phyloP scores from a whole-genome alignment of 1,140 invertebrate genomes.

The Samia ricini region DNA sequence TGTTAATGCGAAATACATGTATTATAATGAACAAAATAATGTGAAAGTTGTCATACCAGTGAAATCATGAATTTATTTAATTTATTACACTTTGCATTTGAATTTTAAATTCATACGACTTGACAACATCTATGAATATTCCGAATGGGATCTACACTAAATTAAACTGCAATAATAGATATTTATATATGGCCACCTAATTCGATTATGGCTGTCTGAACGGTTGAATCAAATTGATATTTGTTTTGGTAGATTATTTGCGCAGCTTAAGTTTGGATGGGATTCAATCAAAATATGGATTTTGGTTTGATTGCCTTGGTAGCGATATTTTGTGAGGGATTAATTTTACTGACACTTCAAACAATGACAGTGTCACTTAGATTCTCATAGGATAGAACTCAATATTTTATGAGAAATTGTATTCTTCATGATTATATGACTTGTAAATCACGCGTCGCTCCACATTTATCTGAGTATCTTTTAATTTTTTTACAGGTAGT shows the following conservation, averaged over 20 bases:
- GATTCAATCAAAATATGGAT: conserved; percentile 62
- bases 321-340: conserved; percentile 50
- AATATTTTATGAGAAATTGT: conserved; percentile 13
- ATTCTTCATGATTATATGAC: background rate
- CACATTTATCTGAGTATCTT: background rate
- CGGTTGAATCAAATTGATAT: conserved; percentile 41
- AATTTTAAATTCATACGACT: no score
- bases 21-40: no score
- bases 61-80: no score
- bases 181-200: background rate
- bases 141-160: background rate
- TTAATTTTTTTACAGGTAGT: conserved; percentile 81
- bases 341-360: conserved; percentile 62
- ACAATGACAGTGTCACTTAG: conserved; percentile 38
- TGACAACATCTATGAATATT: background rate
- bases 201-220: background rate
- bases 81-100: no score
- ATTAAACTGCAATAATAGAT: background rate
- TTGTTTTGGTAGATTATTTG: conserved; percentile 53
- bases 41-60: no score
- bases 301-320: conserved; percentile 29
- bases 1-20: no score
- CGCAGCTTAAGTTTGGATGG: conserved; percentile 56
- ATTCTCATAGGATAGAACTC: conserved; percentile 34
- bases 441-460: background rate